A percentile compares a stretch with the other conserved stretches of the same genome.
phyloP scores from a whole-genome alignment of 2,888 invertebrate genomes.

The Drosophila borealis region DNA sequence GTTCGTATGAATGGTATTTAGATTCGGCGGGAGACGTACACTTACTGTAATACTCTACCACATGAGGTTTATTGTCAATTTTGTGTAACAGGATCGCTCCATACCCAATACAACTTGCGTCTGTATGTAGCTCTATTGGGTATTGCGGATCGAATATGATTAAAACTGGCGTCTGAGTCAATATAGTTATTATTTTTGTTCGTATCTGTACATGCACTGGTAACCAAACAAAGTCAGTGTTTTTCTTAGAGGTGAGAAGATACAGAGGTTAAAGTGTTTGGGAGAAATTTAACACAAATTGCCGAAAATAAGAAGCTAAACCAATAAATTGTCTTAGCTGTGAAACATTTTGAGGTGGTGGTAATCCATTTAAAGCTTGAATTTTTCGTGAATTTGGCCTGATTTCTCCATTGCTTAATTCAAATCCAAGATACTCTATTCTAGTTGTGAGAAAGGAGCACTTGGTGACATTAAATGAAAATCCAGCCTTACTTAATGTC shows the following conservation, averaged over 20 bases:
- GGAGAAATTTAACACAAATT: no score
- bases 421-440: constrained; percentile 19
- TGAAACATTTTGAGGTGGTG: no score
- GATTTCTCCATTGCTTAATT: constrained; percentile 11
- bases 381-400: constrained; percentile 8
- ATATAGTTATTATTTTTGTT: constrained; percentile 9
- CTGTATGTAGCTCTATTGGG: constrained; percentile 11
- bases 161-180: constrained; percentile 19
- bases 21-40: no score
- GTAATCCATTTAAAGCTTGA: no score
- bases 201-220: constrained; percentile 6
- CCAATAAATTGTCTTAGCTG: no score
- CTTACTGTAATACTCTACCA: no score
- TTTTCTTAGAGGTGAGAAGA: constrained; percentile 11
- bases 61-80: no score
- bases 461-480: background rate
- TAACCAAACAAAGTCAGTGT: constrained; percentile 8
- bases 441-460: constrained; percentile 13
- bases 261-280: no score
- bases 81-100: no score
- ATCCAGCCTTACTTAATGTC: no score
- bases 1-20: no score
- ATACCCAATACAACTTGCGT: background rate
- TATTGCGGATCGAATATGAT: constrained; percentile 18
- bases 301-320: no score